Conservation (phyloP, 2,113 vertebrate species). For the Rissa tridactyla region DNA sequence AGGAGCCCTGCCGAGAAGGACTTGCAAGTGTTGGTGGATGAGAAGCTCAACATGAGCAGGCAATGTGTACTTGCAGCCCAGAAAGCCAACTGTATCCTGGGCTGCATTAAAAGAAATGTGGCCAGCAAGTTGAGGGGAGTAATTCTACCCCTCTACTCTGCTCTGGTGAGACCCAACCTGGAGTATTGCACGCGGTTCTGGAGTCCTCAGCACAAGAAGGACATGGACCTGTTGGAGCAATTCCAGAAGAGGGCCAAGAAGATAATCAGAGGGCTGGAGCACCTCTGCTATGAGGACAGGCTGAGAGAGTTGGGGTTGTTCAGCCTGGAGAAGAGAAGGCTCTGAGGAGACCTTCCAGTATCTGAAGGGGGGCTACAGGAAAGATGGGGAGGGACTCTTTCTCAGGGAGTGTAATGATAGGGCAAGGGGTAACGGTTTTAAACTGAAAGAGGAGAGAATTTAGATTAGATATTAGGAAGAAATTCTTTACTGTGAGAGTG, state of each 20-base stretch:
- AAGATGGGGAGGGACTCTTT: neutral
- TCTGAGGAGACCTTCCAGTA: neutral
- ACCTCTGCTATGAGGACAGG: neutral
- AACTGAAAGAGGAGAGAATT: neutral
- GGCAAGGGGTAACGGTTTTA: neutral
- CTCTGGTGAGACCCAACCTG: neutral
- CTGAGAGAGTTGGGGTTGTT: neutral
- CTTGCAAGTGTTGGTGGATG: neutral
- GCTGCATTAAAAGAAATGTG: neutral
- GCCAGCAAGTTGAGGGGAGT: neutral
- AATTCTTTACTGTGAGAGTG: neutral
- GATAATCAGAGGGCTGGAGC: neutral
- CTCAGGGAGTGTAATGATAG: neutral
- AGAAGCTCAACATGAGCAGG: neutral
- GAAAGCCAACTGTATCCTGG: neutral
- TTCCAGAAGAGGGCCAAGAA: neutral
- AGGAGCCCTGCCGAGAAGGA: neutral
- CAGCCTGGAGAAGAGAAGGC: neutral
- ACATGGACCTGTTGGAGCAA: neutral
- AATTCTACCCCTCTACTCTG: neutral
- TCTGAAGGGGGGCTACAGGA: neutral
- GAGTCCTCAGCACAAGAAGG: neutral
- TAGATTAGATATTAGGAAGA: neutral
- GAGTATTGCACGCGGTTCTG: neutral
- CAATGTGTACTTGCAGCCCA: neutral